Conservation (phyloP, 1,140 invertebrate species). For the Steinernema khuongi region DNA sequence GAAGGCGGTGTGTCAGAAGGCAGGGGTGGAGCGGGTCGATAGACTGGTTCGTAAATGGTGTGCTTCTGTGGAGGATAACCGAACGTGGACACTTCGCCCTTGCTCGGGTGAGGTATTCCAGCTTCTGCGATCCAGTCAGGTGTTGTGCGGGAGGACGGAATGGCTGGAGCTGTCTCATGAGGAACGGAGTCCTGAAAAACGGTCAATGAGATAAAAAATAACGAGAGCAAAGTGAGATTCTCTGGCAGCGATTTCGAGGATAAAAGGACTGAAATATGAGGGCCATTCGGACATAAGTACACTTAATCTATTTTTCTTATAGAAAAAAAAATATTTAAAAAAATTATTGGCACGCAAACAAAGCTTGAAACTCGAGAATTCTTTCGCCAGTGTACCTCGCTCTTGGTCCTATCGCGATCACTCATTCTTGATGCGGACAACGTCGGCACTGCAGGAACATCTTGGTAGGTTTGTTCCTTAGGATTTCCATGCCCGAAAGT, state of each 20-base stretch:
- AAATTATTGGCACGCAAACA: too few relatives aligned
- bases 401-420: not conserved
- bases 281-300: too few relatives aligned
- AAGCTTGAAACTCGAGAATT: too few relatives aligned
- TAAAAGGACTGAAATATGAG: too few relatives aligned
- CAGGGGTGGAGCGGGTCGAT: not conserved
- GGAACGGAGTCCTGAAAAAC: not conserved
- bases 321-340: too few relatives aligned
- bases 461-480: not conserved
- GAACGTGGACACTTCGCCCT: not conserved
- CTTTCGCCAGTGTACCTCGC: too few relatives aligned
- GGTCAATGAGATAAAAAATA: too few relatives aligned
- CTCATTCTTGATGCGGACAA: too few relatives aligned
- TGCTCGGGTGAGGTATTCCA: not conserved
- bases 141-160: not conserved
- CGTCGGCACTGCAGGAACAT: not conserved
- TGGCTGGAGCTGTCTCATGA: not conserved
- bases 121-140: not conserved
- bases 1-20: not conserved
- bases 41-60: not conserved
- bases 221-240: too few relatives aligned
- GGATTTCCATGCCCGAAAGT: not conserved
- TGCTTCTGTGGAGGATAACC: not conserved
- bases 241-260: too few relatives aligned
- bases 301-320: too few relatives aligned